A percentile compares a stretch with the other conserved stretches of the same genome.
These are phyloP conservation scores for Pipistrellus pipistrellus DNA, from an alignment of 2,797 vertebrate species.

Conservation along the genomic window DNA sequence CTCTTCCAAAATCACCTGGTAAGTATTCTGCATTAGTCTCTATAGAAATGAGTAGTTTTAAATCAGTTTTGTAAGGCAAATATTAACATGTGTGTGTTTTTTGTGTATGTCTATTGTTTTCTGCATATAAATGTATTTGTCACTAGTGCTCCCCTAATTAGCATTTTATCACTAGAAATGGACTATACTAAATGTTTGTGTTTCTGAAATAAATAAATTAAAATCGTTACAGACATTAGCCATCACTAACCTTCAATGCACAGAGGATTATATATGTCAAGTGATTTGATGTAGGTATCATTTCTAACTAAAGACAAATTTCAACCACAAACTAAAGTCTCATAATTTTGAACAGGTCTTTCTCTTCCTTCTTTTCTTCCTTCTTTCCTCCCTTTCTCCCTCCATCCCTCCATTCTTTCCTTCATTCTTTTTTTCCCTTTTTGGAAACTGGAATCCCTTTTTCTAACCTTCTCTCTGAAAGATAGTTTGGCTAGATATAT, in stretches of 20 bases:
- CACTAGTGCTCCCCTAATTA: not conserved
- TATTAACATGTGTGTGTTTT: not conserved
- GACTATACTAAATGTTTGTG: not conserved
- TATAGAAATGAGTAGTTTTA: slow-evolving; percentile 2
- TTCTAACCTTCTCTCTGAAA: too few species aligned
- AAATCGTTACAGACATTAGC: not conserved
- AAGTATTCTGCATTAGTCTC: not conserved
- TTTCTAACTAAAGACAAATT: too few species aligned
- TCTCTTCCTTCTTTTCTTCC: too few species aligned
- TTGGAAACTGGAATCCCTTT: too few species aligned
- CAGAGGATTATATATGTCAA: not conserved
- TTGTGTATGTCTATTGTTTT: not conserved
- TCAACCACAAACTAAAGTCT: too few species aligned
- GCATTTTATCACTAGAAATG: not conserved
- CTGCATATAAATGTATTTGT: not conserved
- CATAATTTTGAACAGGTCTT: not conserved
- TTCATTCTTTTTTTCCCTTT: too few species aligned
- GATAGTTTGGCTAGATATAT: too few species aligned
- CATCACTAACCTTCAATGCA: not conserved
- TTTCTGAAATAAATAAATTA: not conserved
- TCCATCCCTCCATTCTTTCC: too few species aligned
- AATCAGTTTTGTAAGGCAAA: not conserved
- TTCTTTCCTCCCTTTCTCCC: too few species aligned
- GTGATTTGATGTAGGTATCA: too few species aligned
- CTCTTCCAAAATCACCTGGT: not conserved